A percentile compares a stretch with the other conserved stretches of the same genome.
These are phyloP conservation scores for Phylloscopus whistleri DNA, from an alignment of 2,113 vertebrate species.

Conservation along the genomic window DNA sequence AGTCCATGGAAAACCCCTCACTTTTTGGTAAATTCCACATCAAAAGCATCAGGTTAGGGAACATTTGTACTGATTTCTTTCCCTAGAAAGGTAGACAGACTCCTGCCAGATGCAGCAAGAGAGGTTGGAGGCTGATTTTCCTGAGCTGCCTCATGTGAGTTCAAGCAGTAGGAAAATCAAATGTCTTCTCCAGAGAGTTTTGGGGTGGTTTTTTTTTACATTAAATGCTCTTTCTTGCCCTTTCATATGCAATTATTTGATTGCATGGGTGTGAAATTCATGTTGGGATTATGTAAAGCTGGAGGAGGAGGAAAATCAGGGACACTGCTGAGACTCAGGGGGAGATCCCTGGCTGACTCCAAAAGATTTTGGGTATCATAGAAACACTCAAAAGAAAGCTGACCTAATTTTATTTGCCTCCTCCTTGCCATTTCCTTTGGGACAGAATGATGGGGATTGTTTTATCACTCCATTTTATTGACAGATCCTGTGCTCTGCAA, in stretches of 20 bases:
- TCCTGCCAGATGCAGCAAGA: not conserved
- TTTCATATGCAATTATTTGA: not conserved
- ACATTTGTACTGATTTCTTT: not conserved
- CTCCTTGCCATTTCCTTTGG: not conserved
- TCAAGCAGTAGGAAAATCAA: not conserved
- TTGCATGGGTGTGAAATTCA: fast-evolving
- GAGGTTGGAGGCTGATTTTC: not conserved
- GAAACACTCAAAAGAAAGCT: not conserved
- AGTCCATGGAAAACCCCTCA: fast-evolving
- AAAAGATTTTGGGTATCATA: not conserved
- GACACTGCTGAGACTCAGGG: not conserved
- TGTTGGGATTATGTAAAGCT: not conserved
- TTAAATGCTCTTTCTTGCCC: not conserved
- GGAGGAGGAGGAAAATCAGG: not conserved
- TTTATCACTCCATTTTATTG: not conserved
- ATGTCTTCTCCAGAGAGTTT: not conserved
- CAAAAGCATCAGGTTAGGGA: not conserved
- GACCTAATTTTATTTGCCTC: not conserved
- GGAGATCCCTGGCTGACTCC: not conserved
- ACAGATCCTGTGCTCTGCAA: not conserved
- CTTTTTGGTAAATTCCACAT: not conserved
- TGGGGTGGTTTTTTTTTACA: not conserved
- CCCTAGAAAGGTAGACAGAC: not conserved
- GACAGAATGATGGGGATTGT: not conserved
- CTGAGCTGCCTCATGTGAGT: not conserved